Conservation (phyloP, 1,140 invertebrate genomes). For the Diprion similis region DNA sequence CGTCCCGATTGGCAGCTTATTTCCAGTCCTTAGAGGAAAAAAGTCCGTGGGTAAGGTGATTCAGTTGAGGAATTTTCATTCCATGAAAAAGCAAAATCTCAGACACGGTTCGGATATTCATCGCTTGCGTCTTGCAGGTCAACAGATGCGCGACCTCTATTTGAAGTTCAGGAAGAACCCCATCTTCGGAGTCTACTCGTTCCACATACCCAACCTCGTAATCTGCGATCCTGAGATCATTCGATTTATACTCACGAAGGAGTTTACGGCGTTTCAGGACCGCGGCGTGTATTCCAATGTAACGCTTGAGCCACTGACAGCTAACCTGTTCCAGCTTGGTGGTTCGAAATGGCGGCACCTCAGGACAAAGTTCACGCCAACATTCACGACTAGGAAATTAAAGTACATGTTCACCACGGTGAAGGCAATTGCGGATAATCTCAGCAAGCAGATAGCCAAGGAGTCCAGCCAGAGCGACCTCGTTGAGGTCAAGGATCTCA, state of each 20-base stretch:
- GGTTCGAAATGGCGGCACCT: slow-evolving; percentile 62
- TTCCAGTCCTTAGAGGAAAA: background rate
- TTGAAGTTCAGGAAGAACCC: slow-evolving; percentile 24
- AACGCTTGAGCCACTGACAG: slow-evolving; percentile 61
- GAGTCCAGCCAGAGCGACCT: slow-evolving; percentile 8
- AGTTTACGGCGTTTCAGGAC: slow-evolving; percentile 61
- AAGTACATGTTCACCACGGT: slow-evolving; percentile 63
- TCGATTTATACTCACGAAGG: slow-evolving; percentile 56
- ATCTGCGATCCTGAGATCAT: slow-evolving; percentile 61
- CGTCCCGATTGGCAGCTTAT: background rate
- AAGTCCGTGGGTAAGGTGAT: background rate
- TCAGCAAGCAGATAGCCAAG: slow-evolving; percentile 44
- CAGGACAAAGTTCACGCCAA: slow-evolving; percentile 61
- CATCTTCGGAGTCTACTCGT: slow-evolving; percentile 57
- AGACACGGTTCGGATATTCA: no score
- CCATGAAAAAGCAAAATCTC: no score
- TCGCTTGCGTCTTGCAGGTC: slow-evolving; percentile 23
- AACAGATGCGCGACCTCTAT: slow-evolving; percentile 30
- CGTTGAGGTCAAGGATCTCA: slow-evolving; percentile 60
- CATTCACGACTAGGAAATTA: slow-evolving; percentile 66
- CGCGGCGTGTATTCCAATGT: slow-evolving; percentile 56
- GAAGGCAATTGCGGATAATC: slow-evolving; percentile 49
- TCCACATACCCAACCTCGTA: slow-evolving; percentile 58
- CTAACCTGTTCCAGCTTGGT: slow-evolving; percentile 60
- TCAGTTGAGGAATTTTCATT: background rate